Conservation (phyloP, 1,140 invertebrate species). For the Cydia strobilella region DNA sequence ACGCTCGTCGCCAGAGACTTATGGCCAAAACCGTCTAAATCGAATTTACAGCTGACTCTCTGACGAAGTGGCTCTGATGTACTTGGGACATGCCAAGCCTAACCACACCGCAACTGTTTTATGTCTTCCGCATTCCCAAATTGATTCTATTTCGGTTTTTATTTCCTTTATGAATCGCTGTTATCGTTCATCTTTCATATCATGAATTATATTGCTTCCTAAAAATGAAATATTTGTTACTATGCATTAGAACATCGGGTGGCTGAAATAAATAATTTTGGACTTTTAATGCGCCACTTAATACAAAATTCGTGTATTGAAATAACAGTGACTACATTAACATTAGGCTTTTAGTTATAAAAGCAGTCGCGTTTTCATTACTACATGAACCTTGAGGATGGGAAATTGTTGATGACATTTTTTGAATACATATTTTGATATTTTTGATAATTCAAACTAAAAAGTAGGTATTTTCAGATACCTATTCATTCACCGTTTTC, state of each 20-base stretch:
- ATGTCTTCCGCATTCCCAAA: constrained; percentile 63
- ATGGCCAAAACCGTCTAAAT: constrained; percentile 24
- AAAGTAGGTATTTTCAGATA: background rate
- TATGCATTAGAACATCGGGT: background rate
- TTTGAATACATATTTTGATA: too few species aligned
- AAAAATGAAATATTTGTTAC: constrained; percentile 39
- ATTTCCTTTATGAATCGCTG: constrained; percentile 49
- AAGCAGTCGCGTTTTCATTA: background rate
- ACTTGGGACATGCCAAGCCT: constrained; percentile 41
- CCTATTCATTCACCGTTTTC: background rate
- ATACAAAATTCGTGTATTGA: background rate
- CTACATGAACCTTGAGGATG: too few species aligned
- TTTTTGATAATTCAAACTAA: background rate
- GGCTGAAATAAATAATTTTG: background rate
- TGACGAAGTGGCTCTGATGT: constrained; percentile 39
- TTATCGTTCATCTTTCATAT: constrained; percentile 43
- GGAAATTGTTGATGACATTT: too few species aligned
- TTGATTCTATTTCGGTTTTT: constrained; percentile 57
- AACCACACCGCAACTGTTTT: constrained; percentile 47
- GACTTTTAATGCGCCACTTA: background rate
- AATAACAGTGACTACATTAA: background rate
- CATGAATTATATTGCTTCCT: constrained; percentile 46
- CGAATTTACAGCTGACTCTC: constrained; percentile 44
- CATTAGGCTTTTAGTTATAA: constrained; percentile 20
- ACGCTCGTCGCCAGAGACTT: constrained; percentile 23